A percentile compares a stretch with the other conserved stretches of the same genome.
Evolutionary conservation across 2,888 invertebrate genomes (phyloP).

Genomic region (Diaprepes abbreviatus): DNA sequence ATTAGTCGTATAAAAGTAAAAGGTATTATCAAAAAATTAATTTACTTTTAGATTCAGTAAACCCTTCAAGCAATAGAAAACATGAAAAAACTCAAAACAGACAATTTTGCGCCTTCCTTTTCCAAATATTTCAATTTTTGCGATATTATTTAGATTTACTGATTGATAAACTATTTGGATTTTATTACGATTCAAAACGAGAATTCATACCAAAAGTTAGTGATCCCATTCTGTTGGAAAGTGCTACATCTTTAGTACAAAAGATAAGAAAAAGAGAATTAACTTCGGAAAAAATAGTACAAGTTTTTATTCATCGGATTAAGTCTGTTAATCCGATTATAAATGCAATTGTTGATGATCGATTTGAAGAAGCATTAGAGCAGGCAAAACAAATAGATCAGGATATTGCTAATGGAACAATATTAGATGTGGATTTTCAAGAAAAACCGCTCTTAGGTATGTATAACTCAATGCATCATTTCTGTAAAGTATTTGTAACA

Average conservation of each 20-base stretch:
- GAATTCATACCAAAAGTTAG: slow-evolving; percentile 64
- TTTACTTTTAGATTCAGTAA: background rate
- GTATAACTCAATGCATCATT: too few species aligned
- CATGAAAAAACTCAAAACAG: background rate
- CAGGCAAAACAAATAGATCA: slow-evolving; percentile 84
- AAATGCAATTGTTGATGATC: slow-evolving; percentile 87
- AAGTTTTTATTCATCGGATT: slow-evolving; percentile 83
- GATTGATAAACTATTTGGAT: slow-evolving; percentile 67
- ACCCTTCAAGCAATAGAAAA: background rate
- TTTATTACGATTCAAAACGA: slow-evolving; percentile 63
- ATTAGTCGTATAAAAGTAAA: too few species aligned
- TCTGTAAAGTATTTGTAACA: too few species aligned
- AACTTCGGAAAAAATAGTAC: slow-evolving; percentile 78
- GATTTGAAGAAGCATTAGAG: slow-evolving; percentile 82
- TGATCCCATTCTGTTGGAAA: slow-evolving; percentile 70
- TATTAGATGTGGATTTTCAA: slow-evolving; percentile 75
- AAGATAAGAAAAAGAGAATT: slow-evolving; percentile 77
- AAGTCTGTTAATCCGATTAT: slow-evolving; percentile 79
- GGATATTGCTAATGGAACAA: slow-evolving; percentile 72
- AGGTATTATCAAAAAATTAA: too few species aligned
- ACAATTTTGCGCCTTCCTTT: slow-evolving; percentile 9
- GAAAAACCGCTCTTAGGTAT: slow-evolving; percentile 83
- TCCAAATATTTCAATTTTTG: slow-evolving; percentile 52
- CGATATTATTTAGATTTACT: slow-evolving; percentile 70
- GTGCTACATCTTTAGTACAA: slow-evolving; percentile 77